These are phyloP conservation scores for Napeogenes inachia DNA, from an alignment of 2,888 invertebrate genomes.

Conservation along the genomic window DNA sequence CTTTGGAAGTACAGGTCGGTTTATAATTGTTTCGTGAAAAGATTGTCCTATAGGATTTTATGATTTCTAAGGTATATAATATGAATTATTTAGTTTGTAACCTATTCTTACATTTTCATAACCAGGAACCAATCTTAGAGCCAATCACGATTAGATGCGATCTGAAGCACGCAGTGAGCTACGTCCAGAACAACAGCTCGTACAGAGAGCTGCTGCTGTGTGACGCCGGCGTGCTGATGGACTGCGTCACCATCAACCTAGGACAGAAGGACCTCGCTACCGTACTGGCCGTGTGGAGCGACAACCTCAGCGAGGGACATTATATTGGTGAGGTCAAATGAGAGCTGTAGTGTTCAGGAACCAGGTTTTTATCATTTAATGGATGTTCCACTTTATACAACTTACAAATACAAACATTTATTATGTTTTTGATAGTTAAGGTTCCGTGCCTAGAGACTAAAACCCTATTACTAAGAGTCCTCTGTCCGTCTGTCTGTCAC, in stretches of 20 bases:
- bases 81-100: no score
- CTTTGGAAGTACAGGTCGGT: slow-evolving; percentile 82
- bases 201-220: slow-evolving; percentile 67
- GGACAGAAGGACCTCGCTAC: slow-evolving; percentile 87
- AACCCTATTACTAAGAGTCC: no score
- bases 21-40: background rate
- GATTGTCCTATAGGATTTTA: no score
- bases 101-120: background rate
- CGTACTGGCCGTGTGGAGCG: slow-evolving; percentile 82
- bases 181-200: slow-evolving; percentile 40
- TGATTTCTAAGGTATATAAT: no score
- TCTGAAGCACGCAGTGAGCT: slow-evolving; percentile 78
- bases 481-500: no score
- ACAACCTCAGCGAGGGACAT: slow-evolving; percentile 81
- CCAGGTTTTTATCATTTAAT: no score
- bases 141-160: slow-evolving; percentile 84
- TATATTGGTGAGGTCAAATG: slow-evolving; percentile 61
- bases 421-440: no score
- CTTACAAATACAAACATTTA: no score
- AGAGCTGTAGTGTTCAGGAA: no score
- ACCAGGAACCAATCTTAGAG: slow-evolving; percentile 84
- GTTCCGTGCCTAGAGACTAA: no score
- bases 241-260: slow-evolving; percentile 81
- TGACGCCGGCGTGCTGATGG: slow-evolving; percentile 82
- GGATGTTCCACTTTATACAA: no score